These are phyloP conservation scores for Chymomyza fuscimana DNA, from an alignment of 2,888 invertebrate species.

Conservation along the genomic window DNA sequence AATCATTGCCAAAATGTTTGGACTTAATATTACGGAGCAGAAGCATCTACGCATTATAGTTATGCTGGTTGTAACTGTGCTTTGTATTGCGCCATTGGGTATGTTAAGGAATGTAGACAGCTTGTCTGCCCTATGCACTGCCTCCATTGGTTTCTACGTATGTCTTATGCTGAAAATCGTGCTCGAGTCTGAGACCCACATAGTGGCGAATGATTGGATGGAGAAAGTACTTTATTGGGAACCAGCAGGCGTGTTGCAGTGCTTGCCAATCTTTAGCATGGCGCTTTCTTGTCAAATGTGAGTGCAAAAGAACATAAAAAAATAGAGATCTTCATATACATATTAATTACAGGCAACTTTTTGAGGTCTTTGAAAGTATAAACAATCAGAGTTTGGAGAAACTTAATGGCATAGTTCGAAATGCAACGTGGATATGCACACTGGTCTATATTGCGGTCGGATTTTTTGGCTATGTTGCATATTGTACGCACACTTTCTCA, in stretches of 20 bases:
- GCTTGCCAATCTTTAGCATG: conserved; percentile 97
- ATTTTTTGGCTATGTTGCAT: conserved; percentile 93
- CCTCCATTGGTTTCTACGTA: conserved; percentile 94
- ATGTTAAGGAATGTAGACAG: conserved; percentile 94
- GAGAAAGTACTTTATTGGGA: conserved; percentile 88
- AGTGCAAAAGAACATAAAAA: conserved; percentile 72
- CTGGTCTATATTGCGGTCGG: conserved; percentile 94
- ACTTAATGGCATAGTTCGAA: conserved; percentile 92
- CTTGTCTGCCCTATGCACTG: conserved; percentile 90
- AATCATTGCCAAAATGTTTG: conserved; percentile 89
- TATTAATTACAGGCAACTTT: conserved; percentile 86
- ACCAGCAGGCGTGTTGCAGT: conserved; percentile 91
- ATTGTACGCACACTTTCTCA: conserved; percentile 87
- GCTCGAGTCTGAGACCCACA: conserved; percentile 87
- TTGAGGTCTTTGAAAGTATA: conserved; percentile 95
- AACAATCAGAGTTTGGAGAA: conserved; percentile 92
- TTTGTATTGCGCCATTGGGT: conserved; percentile 94
- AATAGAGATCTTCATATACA: neutral
- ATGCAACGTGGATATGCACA: conserved; percentile 95
- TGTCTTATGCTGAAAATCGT: conserved; percentile 93
- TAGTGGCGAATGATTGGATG: conserved; percentile 88
- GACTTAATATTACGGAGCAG: conserved; percentile 84
- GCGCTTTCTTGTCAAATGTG: conserved; percentile 98
- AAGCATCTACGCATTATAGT: conserved; percentile 85
- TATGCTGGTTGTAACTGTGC: conserved; percentile 86